Evolutionary conservation across 2,113 vertebrate species (phyloP), one percentile per base, ranked within the genome.

Genomic region (Lamprotornis superbus): DNA sequence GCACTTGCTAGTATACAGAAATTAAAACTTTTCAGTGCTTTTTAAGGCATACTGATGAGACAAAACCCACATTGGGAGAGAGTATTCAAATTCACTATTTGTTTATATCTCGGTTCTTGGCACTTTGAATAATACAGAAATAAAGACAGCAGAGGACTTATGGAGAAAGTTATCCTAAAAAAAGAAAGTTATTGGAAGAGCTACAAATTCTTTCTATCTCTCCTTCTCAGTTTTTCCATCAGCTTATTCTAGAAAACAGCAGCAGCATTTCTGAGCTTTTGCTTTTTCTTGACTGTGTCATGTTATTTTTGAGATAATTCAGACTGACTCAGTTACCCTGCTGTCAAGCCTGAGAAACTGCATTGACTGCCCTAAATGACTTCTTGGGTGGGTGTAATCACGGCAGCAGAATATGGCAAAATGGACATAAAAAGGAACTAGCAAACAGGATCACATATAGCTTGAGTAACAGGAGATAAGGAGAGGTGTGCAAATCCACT

Each of bases 261-360:
- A 50, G 42, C 33, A 44, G 9, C 2, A 1, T 74, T 93, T 93
- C 75, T 83, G 85, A 93, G 35, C 30, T 81, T 87, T 82, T 71
- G 40, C 49, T 84, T 94, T 93, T 90, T 42, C 42, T 89, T 69
- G 11, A 80, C 50, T 93, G 46, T 70, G 40, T 84, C 50, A 23
- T 30, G 50, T 85, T 89, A 69, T 76, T 95, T 93, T 96, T 94
- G 42, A 74, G 68, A 78, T 90, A 94, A 95, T 93, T 95, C 75
- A 80, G 50, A 47, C 47, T 73, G 90, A 94, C 25, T 91, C 59
- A 67, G 53, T 83, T 69, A 83, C 68, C 24, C 55, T 83, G 30
- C 64, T 95, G 82, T 94, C 86, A 92, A 95, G 82, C 37, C 55
- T 80, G 75, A 96, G 79, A 93, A 96, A 92, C 59, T 44, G 50